Conservation (phyloP, 2,797 vertebrate species). For the Tamandua tetradactyla region DNA sequence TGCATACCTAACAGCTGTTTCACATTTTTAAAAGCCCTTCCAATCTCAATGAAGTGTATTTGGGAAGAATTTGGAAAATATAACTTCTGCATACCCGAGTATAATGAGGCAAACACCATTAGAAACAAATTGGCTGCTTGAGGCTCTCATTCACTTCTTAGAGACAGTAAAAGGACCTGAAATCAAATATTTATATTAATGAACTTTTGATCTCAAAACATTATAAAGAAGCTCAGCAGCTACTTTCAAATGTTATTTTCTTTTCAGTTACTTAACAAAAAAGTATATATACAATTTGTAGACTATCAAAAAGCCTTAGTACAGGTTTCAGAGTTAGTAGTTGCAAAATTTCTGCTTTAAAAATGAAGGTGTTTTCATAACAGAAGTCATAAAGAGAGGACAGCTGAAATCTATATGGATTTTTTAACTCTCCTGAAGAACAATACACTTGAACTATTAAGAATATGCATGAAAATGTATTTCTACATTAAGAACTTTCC, state of each 20-base stretch:
- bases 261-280: slow-evolving; percentile 52
- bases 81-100: slow-evolving; percentile 19
- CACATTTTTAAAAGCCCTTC: slow-evolving; percentile 73
- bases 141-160: slow-evolving; percentile 41
- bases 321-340: neutral
- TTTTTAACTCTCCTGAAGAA: slow-evolving; percentile 20
- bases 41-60: slow-evolving; percentile 61
- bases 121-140: slow-evolving; percentile 47
- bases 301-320: slow-evolving; percentile 11
- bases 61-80: slow-evolving; percentile 66
- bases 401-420: slow-evolving; percentile 8
- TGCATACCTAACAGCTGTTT: slow-evolving; percentile 67
- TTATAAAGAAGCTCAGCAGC: slow-evolving; percentile 27
- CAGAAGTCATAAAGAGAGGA: slow-evolving; percentile 8
- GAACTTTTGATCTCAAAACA: slow-evolving; percentile 66
- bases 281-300: neutral
- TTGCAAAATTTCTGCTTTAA: slow-evolving; percentile 48
- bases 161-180: slow-evolving; percentile 41
- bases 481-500: slow-evolving; percentile 4
- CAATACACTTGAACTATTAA: slow-evolving; percentile 19
- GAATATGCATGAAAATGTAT: slow-evolving; percentile 30
- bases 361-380: slow-evolving; percentile 46
- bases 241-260: slow-evolving; percentile 51
- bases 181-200: slow-evolving; percentile 52
- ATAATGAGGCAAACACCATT: slow-evolving; percentile 58